Base-by-base conservation (phyloP, 2,113 vertebrate species). In the Lutjanus erythropterus region DNA sequence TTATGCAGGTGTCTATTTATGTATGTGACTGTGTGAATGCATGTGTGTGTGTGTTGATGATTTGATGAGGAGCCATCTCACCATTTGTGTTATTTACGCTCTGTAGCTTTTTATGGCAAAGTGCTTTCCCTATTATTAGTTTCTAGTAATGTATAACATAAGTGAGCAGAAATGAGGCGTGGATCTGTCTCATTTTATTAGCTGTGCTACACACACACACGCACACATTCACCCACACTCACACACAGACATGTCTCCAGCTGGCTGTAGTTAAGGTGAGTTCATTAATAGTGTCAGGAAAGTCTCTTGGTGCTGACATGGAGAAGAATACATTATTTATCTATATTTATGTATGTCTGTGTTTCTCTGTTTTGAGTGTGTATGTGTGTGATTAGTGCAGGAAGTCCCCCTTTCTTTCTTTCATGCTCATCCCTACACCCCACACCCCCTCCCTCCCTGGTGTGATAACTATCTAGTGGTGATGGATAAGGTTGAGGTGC, bases 101-200 rank as follows among this genome's bases (percentile, higher is more conserved):
- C 96, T 93, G 93, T 95, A 95, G 96, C 96, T 81, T 96, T 97
- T 97, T 97, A 97, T 96, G 95, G 96, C 96, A 96, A 96, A 96
- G 94, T 95, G 94, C 96, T 97, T 83, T 83, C 62, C 95, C 94
- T 97, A 96, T 97, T 97, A 97, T 97, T 96, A 95, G 95, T 97
- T 97, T 98, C 95, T 97, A 96, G 96, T 96, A 97, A 97, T 98
- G 96, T 97, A 96, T 97, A 97, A 97, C 96, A 97, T 97, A 97
- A 97, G 96, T 96, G 96, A 97, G 96, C 96, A 96, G 94, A 97
- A 97, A 97, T 97, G 95, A 98, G 95, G 94, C 94, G 86, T 97
- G 96, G 96, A 96, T 97, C 59, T 94, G 95, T 97, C 95, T 96
- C 94, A 95, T 97, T 97, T 97, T 96, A 96, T 97, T 97, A 96